phyloP scores from a whole-genome alignment of 2,888 invertebrate species.

The Trissonchulus sp. region DNA sequence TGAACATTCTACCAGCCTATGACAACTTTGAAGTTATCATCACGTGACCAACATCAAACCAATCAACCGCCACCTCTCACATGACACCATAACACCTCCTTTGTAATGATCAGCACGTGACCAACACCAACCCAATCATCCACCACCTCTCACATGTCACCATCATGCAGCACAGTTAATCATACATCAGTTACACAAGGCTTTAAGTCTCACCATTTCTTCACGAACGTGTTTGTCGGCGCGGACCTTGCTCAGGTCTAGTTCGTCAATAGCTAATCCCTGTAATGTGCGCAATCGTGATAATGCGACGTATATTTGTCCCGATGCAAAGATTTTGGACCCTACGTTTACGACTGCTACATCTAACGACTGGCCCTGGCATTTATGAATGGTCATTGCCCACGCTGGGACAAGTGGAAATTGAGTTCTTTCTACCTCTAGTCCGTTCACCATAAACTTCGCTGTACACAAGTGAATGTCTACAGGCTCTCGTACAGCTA shows the following conservation, averaged over 20 bases:
- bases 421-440: not conserved
- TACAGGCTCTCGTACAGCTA: not conserved
- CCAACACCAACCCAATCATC: too few relatives aligned
- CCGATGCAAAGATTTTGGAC: constrained; percentile 4
- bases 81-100: too few relatives aligned
- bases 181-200: too few relatives aligned
- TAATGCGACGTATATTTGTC: constrained; percentile 14
- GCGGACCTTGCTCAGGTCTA: not conserved
- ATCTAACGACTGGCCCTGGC: not conserved
- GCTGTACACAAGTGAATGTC: not conserved
- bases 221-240: not conserved
- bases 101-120: too few relatives aligned
- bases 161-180: too few relatives aligned
- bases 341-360: constrained; percentile 3
- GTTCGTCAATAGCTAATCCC: not conserved
- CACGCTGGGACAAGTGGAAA: not conserved
- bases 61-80: too few relatives aligned
- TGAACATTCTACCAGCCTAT: too few relatives aligned
- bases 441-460: not conserved
- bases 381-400: constrained; percentile 14
- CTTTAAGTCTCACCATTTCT: constrained; percentile 3
- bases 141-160: too few relatives aligned
- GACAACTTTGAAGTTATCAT: too few relatives aligned
- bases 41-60: too few relatives aligned
- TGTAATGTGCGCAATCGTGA: not conserved